Percentiles rank a stretch among this genome's conserved stretches.
phyloP scores from a whole-genome alignment of 2,113 vertebrate genomes.

The Siphamia tubifer region DNA sequence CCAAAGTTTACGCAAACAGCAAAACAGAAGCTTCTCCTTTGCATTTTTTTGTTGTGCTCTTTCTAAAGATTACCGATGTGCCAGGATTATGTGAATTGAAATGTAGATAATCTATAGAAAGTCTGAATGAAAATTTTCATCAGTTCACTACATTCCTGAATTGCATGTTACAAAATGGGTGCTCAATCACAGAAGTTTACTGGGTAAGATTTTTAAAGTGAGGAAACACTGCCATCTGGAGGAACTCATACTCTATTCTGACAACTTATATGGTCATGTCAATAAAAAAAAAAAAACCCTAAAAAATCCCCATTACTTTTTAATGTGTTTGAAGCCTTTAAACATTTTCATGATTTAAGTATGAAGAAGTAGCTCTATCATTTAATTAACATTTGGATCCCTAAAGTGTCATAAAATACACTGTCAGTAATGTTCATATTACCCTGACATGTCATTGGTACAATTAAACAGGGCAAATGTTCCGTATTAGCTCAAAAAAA shows the following conservation, averaged over 20 bases:
- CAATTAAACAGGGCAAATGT: not conserved
- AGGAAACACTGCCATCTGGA: conserved; percentile 76
- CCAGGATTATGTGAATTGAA: too few relatives aligned
- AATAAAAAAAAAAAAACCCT: not conserved
- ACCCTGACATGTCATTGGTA: not conserved
- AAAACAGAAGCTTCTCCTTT: not conserved
- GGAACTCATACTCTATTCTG: not conserved
- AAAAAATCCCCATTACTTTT: not conserved
- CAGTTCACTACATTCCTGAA: conserved; percentile 25
- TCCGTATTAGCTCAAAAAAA: not conserved
- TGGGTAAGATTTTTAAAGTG: conserved; percentile 16
- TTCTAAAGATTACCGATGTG: not conserved
- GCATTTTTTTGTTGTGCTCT: not conserved
- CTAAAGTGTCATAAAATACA: too few relatives aligned
- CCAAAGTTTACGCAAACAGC: conserved; percentile 4
- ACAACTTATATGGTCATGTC: not conserved
- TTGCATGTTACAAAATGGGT: conserved; percentile 63
- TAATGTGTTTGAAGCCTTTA: not conserved
- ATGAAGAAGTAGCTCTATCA: not conserved
- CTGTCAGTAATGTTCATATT: conserved; percentile 27
- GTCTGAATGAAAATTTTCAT: too few relatives aligned
- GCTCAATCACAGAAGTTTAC: conserved; percentile 26
- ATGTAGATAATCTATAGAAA: too few relatives aligned
- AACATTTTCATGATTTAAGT: conserved; percentile 7
- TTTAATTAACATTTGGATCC: not conserved